Evolutionary conservation across 2,113 vertebrate species (phyloP).

Genomic region (Abramis brama): DNA sequence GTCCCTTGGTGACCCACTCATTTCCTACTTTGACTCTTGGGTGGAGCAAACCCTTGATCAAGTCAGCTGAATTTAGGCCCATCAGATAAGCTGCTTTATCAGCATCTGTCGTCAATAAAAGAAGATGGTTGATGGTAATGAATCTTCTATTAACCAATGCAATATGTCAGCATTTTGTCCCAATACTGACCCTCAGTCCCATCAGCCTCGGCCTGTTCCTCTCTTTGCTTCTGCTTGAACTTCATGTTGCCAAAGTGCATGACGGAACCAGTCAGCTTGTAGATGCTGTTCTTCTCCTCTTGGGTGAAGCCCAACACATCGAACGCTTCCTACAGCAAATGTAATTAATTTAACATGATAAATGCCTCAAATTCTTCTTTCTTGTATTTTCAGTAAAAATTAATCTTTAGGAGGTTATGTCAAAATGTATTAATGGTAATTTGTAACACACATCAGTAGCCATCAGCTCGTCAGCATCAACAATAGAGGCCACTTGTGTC

Average conservation of each 20-base stretch:
- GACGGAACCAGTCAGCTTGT: neutral
- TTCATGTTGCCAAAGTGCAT: constrained; percentile 19
- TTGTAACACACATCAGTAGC: constrained; percentile 52
- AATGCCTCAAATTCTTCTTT: neutral
- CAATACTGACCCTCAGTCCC: neutral
- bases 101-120: too few relatives aligned
- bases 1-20: too few relatives aligned
- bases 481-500: constrained; percentile 70
- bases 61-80: too few relatives aligned
- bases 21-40: too few relatives aligned
- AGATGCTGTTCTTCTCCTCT: constrained; percentile 74
- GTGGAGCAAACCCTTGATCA: too few relatives aligned
- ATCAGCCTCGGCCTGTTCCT: constrained; percentile 22
- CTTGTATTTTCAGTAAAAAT: too few relatives aligned
- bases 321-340: constrained; percentile 58
- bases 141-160: neutral
- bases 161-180: neutral
- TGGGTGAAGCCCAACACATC: constrained; percentile 80
- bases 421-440: neutral
- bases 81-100: too few relatives aligned
- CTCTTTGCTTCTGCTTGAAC: constrained; percentile 27
- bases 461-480: constrained; percentile 56
- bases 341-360: neutral
- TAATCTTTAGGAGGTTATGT: neutral
- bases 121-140: neutral